Percentiles rank a stretch among this genome's conserved stretches.
These are phyloP conservation scores for Microtus richardsoni DNA, from an alignment of 2,113 vertebrate genomes.

Conservation along the genomic window DNA sequence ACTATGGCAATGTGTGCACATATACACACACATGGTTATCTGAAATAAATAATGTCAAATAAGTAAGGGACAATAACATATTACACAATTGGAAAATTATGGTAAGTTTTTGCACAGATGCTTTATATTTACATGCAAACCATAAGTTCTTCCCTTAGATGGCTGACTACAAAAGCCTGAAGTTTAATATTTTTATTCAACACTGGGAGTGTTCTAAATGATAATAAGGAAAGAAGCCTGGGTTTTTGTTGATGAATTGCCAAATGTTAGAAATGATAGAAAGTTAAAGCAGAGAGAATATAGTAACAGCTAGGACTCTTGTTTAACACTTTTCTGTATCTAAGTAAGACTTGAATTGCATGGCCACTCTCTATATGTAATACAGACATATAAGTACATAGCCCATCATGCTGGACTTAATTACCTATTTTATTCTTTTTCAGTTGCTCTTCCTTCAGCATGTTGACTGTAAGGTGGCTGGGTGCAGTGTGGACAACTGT, in stretches of 20 bases:
- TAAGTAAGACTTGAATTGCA: background rate
- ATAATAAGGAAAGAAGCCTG: background rate
- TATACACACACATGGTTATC: no score
- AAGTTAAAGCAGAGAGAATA: background rate
- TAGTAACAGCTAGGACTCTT: background rate
- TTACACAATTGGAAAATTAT: conserved; percentile 3
- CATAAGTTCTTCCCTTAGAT: background rate
- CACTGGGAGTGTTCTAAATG: background rate
- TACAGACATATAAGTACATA: background rate
- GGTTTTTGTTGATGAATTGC: background rate
- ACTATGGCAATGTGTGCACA: background rate
- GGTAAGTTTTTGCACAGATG: background rate
- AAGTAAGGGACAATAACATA: background rate
- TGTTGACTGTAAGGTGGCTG: background rate
- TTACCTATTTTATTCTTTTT: background rate
- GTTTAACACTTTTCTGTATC: background rate
- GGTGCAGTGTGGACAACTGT: background rate
- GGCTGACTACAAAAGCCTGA: background rate
- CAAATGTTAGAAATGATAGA: background rate
- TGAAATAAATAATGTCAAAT: background rate
- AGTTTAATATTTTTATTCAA: conserved; percentile 16
- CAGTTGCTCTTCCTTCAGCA: background rate
- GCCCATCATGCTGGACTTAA: background rate
- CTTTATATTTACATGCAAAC: background rate
- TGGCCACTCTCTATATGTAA: background rate